phyloP scores from a whole-genome alignment of 2,797 vertebrate species.

The Notolepis coatsorum region DNA sequence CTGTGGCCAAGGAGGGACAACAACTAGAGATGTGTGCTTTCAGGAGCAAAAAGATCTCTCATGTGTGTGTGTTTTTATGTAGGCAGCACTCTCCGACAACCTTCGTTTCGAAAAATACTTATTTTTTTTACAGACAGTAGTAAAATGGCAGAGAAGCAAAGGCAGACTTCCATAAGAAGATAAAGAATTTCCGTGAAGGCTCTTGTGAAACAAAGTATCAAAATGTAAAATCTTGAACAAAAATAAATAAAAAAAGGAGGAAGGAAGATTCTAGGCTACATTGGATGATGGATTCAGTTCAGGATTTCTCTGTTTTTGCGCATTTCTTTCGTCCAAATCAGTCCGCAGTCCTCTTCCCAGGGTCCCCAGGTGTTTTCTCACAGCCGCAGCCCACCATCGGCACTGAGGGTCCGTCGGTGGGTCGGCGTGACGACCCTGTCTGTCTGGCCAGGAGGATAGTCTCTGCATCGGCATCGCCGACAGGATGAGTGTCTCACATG shows the following conservation, averaged over 20 bases:
- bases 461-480: neutral
- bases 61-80: neutral
- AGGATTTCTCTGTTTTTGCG: constrained; percentile 42
- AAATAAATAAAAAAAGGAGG: constrained; percentile 6
- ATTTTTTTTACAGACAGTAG: constrained; percentile 50
- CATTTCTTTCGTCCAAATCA: constrained; percentile 41
- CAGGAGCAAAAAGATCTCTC: constrained; percentile 16
- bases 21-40: constrained; percentile 63
- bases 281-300: constrained; percentile 51
- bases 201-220: constrained; percentile 71
- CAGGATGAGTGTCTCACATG: constrained; percentile 79
- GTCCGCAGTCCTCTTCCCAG: constrained; percentile 23
- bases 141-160: constrained; percentile 63
- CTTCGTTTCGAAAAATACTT: constrained; percentile 33
- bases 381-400: constrained; percentile 24
- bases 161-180: constrained; percentile 74
- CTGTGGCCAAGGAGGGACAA: neutral
- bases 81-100: constrained; percentile 27
- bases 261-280: constrained; percentile 50
- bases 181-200: constrained; percentile 74
- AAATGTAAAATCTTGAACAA: constrained; percentile 42
- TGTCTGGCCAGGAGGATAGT: constrained; percentile 10
- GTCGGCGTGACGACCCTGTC: constrained; percentile 36
- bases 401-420: constrained; percentile 23
- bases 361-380: constrained; percentile 21